phyloP scores from a whole-genome alignment of 2,797 vertebrate genomes.

The Acipenser ruthenus region DNA sequence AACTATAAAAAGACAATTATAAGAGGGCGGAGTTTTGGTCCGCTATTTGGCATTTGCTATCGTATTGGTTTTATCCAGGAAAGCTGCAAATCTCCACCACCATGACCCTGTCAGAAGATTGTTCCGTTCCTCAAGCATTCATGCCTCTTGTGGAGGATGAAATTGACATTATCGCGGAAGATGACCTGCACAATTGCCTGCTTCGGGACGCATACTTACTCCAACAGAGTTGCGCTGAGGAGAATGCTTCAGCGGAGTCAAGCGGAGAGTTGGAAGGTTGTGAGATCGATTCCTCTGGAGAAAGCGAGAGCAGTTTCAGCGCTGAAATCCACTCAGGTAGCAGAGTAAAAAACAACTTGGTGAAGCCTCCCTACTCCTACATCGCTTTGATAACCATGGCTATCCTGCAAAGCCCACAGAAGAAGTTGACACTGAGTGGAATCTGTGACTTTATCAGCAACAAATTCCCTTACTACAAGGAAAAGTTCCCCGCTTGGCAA shows the following conservation, averaged over 20 bases:
- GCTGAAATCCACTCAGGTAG: slow-evolving; percentile 32
- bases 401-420: slow-evolving; percentile 76
- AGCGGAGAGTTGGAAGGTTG: slow-evolving; percentile 42
- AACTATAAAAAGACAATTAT: neutral
- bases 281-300: slow-evolving; percentile 43
- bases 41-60: slow-evolving; percentile 5
- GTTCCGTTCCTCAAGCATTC: slow-evolving; percentile 34
- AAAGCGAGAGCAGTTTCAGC: slow-evolving; percentile 49
- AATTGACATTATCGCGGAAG: slow-evolving; percentile 54
- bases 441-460: slow-evolving; percentile 88
- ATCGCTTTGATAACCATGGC: slow-evolving; percentile 91
- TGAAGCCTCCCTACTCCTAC: slow-evolving; percentile 85
- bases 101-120: slow-evolving; percentile 60
- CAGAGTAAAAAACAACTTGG: slow-evolving; percentile 40
- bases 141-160: slow-evolving; percentile 46
- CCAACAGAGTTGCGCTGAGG: slow-evolving; percentile 25
- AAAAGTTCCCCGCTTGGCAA: slow-evolving; percentile 81
- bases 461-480: slow-evolving; percentile 81
- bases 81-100: slow-evolving; percentile 6
- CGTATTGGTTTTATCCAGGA: slow-evolving; percentile 15
- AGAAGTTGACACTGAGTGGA: slow-evolving; percentile 78
- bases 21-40: slow-evolving; percentile 1
- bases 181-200: slow-evolving; percentile 28
- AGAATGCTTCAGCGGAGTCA: slow-evolving; percentile 35
- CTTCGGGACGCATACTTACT: slow-evolving; percentile 22